Evolutionary conservation across 92 coral and sea anemone species (phyloP).

Genomic region (Phenganax marumi): DNA sequence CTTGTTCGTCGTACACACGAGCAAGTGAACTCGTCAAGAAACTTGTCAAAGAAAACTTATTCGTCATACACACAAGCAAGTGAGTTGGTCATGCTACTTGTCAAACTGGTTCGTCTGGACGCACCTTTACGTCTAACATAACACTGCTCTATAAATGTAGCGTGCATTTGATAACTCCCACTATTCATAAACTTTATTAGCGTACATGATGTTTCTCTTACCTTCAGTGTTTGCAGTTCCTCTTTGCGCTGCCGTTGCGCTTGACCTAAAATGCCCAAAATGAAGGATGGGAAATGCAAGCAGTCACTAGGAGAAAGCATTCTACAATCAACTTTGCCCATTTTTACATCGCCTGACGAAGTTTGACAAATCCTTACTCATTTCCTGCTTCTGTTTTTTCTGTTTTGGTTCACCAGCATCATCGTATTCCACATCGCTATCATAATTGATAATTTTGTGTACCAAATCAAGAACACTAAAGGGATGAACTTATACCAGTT

Average conservation of each 20-base stretch:
- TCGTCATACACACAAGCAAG: no score
- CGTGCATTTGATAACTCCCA: no score
- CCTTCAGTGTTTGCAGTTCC: not conserved
- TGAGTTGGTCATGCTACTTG: no score
- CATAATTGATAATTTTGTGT: not conserved
- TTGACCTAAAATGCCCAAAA: no score
- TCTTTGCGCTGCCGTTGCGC: not conserved
- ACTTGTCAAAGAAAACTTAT: no score
- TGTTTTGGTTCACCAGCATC: conserved; percentile 13
- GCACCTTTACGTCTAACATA: no score
- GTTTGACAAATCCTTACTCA: conserved; percentile 3
- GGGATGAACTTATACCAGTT: not conserved
- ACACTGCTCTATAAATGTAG: no score
- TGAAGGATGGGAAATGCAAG: no score
- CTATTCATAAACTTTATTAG: not conserved
- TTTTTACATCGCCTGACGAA: not conserved
- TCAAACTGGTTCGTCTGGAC: no score
- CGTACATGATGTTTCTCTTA: not conserved
- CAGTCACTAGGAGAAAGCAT: not conserved
- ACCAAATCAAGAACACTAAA: conserved; percentile 23
- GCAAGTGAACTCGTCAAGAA: no score
- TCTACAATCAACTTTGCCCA: not conserved
- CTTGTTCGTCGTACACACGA: no score
- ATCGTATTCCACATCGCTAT: not conserved
- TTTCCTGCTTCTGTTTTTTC: conserved; percentile 31